Evolutionary conservation across 2,797 vertebrate genomes (phyloP).

Genomic region (Micrastur ruficollis): DNA sequence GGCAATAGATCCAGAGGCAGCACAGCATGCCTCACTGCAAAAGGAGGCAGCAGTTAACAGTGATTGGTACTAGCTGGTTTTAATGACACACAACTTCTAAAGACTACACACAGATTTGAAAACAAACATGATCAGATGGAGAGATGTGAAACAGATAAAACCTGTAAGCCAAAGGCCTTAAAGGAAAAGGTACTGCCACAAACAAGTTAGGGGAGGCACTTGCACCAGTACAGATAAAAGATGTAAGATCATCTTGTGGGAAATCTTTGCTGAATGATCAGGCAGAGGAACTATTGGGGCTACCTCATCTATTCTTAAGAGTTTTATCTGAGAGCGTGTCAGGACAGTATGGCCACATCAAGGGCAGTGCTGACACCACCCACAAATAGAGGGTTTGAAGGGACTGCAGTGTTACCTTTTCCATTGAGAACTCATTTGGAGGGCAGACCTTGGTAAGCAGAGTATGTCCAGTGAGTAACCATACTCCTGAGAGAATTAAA

Average conservation of each 20-base stretch:
- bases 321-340: neutral
- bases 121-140: neutral
- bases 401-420: neutral
- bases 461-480: neutral
- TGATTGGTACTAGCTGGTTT: neutral
- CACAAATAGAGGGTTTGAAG: neutral
- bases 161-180: neutral
- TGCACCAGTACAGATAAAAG: neutral
- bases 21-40: conserved; percentile 55
- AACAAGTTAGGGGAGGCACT: neutral
- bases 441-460: neutral
- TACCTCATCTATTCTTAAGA: neutral
- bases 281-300: neutral
- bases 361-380: neutral
- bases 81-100: neutral
- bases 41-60: conserved; percentile 31
- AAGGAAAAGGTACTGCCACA: neutral
- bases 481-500: neutral
- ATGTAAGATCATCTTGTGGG: neutral
- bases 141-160: neutral
- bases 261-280: conserved; percentile 20
- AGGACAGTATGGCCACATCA: neutral
- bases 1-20: conserved; percentile 57
- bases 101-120: neutral
- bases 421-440: neutral